Base-by-base conservation (phyloP, 2,888 invertebrate species). In the Artemia sinica region DNA sequence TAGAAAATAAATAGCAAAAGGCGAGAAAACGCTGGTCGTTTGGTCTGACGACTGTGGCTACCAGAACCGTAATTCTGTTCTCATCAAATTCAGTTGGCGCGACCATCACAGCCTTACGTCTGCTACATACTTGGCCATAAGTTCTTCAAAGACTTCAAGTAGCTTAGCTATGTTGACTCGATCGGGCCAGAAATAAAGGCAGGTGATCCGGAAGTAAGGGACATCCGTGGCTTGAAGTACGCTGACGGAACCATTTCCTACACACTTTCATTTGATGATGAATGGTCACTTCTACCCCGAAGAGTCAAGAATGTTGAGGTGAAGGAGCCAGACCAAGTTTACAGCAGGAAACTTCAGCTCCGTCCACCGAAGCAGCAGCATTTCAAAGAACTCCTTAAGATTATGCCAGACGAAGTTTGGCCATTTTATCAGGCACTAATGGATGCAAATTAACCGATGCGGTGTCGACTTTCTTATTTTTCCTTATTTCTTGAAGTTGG, bases 41-140 rank as follows among this genome's bases (percentile, higher is more conserved):
- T 75, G 72, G 67, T 74, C 72, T 66, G 74, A 75, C 71, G 74
- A 73, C 4, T 75, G 75, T 69, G 72, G 72, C 2, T 71, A 72
- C 52, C 75, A 75, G 71, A 75, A 76, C 69, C 66, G 73, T 66
- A 75, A 75, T 71, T 67, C 71, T 7, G 70, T 71, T 18, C 28
- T 76, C 18, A 18, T 49, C 70, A 74, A n/a, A 72, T 74, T 50
- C 68, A 69, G 65, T 70, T 70, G n/a, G 73, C 74, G 12, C 67
- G 74, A 71, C 70, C 70, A 70, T 71, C 71, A 8, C 73, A 72
- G 6, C 73, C 73, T 50, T 74, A 75, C 71, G 67, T 70, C 50
- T 72, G 73, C 63, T 69, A 70, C 13, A 70, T 71, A 18, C 63
- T 73, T 67, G 69, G 58, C 14, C 68, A 67, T 66, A n/a, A 68